Evolutionary conservation across 2,797 vertebrate genomes (phyloP).

Genomic region (Staurois parvus): DNA sequence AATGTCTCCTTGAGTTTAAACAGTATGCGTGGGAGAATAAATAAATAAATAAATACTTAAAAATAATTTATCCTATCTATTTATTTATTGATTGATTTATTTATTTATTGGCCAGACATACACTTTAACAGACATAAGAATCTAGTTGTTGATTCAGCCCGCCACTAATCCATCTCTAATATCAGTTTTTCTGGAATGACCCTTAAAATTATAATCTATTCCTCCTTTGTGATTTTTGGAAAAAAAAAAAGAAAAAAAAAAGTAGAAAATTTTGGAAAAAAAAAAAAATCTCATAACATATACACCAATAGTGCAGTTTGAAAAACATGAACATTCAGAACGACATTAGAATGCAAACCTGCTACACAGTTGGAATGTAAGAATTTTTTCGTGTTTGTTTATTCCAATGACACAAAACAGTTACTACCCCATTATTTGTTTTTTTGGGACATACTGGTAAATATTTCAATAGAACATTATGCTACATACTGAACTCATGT

Average conservation of each 20-base stretch:
- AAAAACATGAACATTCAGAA: constrained; percentile 18
- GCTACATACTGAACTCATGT: constrained; percentile 39
- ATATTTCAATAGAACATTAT: constrained; percentile 50
- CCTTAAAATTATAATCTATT: background rate
- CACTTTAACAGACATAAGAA: too few relatives aligned
- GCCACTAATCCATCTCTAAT: too few relatives aligned
- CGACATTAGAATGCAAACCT: constrained; percentile 40
- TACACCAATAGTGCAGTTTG: constrained; percentile 44
- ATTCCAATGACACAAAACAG: constrained; percentile 45
- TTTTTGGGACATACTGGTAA: constrained; percentile 73
- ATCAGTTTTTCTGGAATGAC: background rate
- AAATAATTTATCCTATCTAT: too few relatives aligned
- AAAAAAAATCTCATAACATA: constrained; percentile 7
- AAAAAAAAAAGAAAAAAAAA: constrained; percentile 7
- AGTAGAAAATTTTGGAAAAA: background rate
- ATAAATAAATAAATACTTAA: too few relatives aligned
- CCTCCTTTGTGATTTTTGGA: constrained; percentile 1
- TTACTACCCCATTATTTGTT: constrained; percentile 62
- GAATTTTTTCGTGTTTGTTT: constrained; percentile 18
- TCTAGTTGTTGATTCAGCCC: too few relatives aligned
- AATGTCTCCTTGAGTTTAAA: too few relatives aligned
- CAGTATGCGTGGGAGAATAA: too few relatives aligned
- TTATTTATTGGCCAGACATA: too few relatives aligned
- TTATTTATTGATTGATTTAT: too few relatives aligned
- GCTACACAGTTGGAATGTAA: constrained; percentile 35